Conservation (phyloP, 2,888 invertebrate genomes). For the Mesoligia furuncula region DNA sequence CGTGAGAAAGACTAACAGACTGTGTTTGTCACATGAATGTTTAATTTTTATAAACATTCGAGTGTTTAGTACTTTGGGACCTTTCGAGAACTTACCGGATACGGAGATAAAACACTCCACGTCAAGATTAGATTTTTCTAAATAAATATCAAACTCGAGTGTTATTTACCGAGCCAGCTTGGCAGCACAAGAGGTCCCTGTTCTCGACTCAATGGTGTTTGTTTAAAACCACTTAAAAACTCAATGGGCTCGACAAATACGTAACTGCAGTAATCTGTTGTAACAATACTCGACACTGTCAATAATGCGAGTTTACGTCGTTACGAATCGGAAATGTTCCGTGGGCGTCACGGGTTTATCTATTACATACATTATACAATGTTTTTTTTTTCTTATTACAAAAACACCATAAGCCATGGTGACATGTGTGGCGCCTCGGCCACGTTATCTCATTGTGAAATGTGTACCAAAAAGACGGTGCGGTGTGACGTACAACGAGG, state of each 20-base stretch:
- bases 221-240: constrained; percentile 85
- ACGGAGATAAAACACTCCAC: constrained; percentile 83
- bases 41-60: constrained; percentile 74
- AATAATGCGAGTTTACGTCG: constrained; percentile 65
- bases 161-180: constrained; percentile 79
- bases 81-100: constrained; percentile 79
- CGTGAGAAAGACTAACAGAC: constrained; percentile 84
- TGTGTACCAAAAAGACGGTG: constrained; percentile 62
- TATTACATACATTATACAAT: constrained; percentile 64
- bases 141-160: constrained; percentile 77
- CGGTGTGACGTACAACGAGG: constrained; percentile 61
- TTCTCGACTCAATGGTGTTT: constrained; percentile 84
- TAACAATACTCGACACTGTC: constrained; percentile 79
- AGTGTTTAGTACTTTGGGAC: constrained; percentile 70
- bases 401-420: constrained; percentile 65
- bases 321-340: constrained; percentile 60
- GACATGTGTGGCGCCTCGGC: constrained; percentile 65
- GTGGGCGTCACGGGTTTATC: constrained; percentile 70
- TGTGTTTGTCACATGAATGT: constrained; percentile 69
- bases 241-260: constrained; percentile 83
- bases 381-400: constrained; percentile 63
- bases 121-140: constrained; percentile 84
- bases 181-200: constrained; percentile 81
- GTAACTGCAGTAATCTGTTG: constrained; percentile 82
- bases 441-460: constrained; percentile 66